These are phyloP conservation scores for Andrena trimmerana DNA, from an alignment of 2,888 invertebrate species.

Conservation along the genomic window DNA sequence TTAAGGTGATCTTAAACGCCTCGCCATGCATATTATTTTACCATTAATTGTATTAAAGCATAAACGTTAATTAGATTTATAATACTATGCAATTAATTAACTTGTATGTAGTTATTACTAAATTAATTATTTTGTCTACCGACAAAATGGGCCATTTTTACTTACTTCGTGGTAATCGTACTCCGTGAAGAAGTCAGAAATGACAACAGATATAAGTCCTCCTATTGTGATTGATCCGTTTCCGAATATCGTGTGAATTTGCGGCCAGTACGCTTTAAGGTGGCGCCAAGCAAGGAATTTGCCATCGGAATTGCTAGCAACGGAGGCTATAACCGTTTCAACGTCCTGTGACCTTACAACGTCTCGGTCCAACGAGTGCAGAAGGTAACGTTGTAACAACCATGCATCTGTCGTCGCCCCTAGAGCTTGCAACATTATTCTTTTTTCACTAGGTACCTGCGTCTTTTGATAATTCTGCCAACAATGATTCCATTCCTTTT, in stretches of 20 bases:
- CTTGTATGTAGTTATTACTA: not conserved
- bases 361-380: constrained; percentile 90
- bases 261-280: constrained; percentile 90
- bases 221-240: constrained; percentile 89
- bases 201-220: constrained; percentile 88
- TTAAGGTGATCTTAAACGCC: no score
- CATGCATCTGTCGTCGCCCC: constrained; percentile 91
- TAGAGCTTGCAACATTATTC: constrained; percentile 90
- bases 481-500: constrained; percentile 91
- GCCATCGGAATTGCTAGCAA: constrained; percentile 91
- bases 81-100: not conserved
- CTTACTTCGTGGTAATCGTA: constrained; percentile 91
- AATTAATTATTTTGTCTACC: no score
- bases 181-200: constrained; percentile 90
- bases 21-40: no score
- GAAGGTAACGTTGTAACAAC: constrained; percentile 93
- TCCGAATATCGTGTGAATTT: constrained; percentile 88
- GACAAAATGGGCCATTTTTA: not conserved
- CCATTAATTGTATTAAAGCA: no score
- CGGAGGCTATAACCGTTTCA: constrained; percentile 89
- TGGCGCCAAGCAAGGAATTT: constrained; percentile 91
- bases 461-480: constrained; percentile 90
- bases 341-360: constrained; percentile 90
- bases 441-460: constrained; percentile 90
- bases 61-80: not conserved